These are phyloP conservation scores for Oreotrochilus melanogaster DNA, from an alignment of 2,113 vertebrate genomes.

Conservation along the genomic window DNA sequence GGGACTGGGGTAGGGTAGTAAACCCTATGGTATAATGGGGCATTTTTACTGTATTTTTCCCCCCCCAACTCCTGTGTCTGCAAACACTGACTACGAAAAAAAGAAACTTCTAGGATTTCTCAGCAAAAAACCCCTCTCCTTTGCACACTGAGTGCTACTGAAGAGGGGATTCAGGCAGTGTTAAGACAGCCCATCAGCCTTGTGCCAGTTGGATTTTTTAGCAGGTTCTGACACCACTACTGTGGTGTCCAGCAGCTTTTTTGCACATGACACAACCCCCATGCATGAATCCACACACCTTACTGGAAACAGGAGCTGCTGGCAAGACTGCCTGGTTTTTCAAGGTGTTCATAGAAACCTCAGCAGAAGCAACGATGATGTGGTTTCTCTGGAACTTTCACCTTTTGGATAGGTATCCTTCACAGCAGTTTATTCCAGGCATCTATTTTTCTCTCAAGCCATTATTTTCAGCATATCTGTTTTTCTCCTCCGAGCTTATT, in stretches of 20 bases:
- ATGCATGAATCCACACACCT: neutral
- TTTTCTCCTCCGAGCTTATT: neutral
- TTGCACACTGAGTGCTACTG: neutral
- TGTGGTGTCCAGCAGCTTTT: fast-evolving
- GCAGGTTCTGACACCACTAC: neutral
- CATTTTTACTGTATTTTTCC: neutral
- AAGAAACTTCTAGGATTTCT: neutral
- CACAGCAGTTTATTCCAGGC: neutral
- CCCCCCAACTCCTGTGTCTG: neutral
- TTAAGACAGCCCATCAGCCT: neutral
- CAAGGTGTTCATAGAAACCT: neutral
- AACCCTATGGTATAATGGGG: neutral
- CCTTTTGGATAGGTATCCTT: neutral
- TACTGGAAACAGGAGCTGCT: neutral
- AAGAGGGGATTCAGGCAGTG: neutral
- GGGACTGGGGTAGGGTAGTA: no score
- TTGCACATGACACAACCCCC: neutral
- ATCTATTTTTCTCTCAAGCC: neutral
- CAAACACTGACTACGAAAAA: neutral
- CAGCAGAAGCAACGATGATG: neutral
- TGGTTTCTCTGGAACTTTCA: neutral
- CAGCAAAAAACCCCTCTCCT: neutral
- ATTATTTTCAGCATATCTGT: neutral
- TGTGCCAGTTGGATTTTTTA: neutral
- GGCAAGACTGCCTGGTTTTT: neutral